These are phyloP conservation scores for Cisticola juncidis DNA, from an alignment of 2,113 vertebrate genomes.

Conservation along the genomic window DNA sequence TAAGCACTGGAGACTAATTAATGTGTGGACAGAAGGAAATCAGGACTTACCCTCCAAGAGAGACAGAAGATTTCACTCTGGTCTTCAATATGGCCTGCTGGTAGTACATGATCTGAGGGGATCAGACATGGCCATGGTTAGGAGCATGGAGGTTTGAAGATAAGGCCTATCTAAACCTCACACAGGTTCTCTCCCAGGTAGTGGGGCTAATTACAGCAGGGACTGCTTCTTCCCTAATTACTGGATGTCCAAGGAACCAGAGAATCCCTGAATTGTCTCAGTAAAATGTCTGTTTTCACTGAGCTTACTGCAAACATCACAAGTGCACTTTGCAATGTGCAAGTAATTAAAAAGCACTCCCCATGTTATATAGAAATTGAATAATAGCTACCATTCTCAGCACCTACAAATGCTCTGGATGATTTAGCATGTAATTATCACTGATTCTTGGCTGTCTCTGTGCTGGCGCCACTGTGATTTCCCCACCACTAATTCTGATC, in stretches of 20 bases:
- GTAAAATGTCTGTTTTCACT: background rate
- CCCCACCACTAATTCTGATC: background rate
- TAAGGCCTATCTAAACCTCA: background rate
- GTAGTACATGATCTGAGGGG: constrained; percentile 90
- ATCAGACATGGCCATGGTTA: background rate
- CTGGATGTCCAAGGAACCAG: background rate
- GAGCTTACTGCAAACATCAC: background rate
- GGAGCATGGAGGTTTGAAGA: background rate
- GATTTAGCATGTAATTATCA: constrained; percentile 32
- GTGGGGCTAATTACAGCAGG: background rate
- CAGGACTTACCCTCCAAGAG: constrained; percentile 88
- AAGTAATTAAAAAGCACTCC: constrained; percentile 29
- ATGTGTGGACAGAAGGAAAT: constrained; percentile 12
- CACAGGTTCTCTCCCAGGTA: background rate
- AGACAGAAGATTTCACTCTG: constrained; percentile 96
- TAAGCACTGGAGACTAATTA: constrained; percentile 1
- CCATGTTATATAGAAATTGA: background rate
- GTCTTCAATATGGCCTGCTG: constrained; percentile 91
- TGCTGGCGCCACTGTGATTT: background rate
- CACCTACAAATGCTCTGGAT: constrained; percentile 19
- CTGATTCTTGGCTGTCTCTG: constrained; percentile 9
- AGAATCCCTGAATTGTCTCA: background rate
- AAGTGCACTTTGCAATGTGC: background rate
- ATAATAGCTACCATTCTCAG: background rate
- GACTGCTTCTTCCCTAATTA: background rate